These are phyloP conservation scores for Rhadinocentrus ornatus DNA, from an alignment of 2,797 vertebrate genomes.

Conservation along the genomic window DNA sequence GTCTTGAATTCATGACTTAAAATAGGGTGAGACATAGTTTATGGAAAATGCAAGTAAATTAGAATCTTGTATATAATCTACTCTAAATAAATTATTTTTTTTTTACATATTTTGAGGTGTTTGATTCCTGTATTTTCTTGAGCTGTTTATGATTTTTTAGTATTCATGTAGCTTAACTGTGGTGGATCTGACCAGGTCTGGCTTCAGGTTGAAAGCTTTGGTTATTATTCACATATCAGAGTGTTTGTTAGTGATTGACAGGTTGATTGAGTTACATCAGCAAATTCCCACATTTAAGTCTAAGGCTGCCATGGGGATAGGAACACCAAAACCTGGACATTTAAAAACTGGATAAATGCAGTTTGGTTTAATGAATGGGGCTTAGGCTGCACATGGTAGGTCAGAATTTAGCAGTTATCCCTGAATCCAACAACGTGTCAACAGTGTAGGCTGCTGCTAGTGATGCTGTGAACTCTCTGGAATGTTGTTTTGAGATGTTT, in stretches of 20 bases:
- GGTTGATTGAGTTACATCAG: background rate
- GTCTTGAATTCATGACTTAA: background rate
- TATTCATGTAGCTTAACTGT: background rate
- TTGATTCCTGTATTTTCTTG: background rate
- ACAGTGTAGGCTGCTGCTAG: conserved; percentile 7
- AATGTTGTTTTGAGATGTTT: conserved; percentile 15
- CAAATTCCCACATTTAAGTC: background rate
- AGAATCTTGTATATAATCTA: too few species aligned
- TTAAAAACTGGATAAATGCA: background rate
- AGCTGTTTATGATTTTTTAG: background rate
- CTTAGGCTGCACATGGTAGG: conserved; percentile 5
- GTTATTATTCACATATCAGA: background rate
- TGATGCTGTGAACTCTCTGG: background rate
- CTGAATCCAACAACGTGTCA: conserved; percentile 5
- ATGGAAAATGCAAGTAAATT: too few species aligned
- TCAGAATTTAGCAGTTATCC: conserved; percentile 14
- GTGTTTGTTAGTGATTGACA: background rate
- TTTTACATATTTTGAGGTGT: background rate
- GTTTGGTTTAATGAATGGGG: conserved; percentile 4
- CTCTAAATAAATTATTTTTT: background rate
- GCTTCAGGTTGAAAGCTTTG: background rate
- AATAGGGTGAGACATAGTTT: background rate
- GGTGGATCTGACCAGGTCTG: too few species aligned
- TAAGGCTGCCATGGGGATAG: background rate
- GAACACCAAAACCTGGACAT: background rate